Evolutionary conservation across 2,888 invertebrate genomes (phyloP).

Genomic region (Anodontia alba): DNA sequence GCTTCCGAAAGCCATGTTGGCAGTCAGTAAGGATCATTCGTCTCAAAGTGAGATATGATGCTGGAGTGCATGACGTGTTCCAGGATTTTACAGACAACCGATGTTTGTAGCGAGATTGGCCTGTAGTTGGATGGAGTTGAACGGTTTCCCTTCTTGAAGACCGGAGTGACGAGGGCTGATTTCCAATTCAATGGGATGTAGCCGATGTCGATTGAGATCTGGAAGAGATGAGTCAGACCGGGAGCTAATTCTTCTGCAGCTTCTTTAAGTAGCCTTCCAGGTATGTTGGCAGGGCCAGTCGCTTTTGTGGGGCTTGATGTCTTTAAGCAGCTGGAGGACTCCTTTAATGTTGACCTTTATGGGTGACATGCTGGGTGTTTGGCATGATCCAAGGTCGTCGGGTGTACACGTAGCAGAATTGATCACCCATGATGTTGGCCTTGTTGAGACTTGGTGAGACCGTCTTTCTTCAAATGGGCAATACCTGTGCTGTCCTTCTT

Average conservation of each 20-base stretch:
- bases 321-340: neutral
- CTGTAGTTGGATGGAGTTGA: neutral
- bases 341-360: neutral
- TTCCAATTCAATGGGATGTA: slow-evolving; percentile 11
- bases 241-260: slow-evolving; percentile 6
- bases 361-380: too few species aligned
- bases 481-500: too few species aligned
- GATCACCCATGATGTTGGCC: too few species aligned
- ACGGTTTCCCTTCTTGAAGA: slow-evolving; percentile 18
- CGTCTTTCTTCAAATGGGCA: too few species aligned
- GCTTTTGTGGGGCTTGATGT: neutral
- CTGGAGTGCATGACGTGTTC: slow-evolving; percentile 19
- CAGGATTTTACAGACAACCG: slow-evolving; percentile 14
- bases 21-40: neutral
- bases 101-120: neutral
- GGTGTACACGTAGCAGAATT: too few species aligned
- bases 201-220: neutral
- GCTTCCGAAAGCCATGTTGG: neutral
- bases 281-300: neutral
- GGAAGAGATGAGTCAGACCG: slow-evolving; percentile 1
- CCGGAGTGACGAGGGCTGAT: neutral
- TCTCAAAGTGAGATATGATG: neutral
- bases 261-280: neutral
- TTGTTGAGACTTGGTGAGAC: too few species aligned
- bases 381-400: too few species aligned